Conservation (phyloP, 2,113 vertebrate genomes). For the Piprites chloris region DNA sequence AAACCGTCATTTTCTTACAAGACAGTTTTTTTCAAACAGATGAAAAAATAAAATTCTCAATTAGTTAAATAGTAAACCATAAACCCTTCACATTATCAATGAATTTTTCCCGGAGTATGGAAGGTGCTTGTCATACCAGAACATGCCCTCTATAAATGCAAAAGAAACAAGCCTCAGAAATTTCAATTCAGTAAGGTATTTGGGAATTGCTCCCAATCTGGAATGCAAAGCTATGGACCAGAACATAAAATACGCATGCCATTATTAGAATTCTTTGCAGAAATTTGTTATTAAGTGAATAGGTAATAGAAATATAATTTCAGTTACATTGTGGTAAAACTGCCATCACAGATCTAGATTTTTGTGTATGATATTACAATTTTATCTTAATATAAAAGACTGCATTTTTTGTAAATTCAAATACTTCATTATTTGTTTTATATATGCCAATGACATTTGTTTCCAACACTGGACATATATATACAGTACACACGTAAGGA, state of each 20-base stretch:
- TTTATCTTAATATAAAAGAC: not conserved
- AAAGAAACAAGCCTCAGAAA: constrained; percentile 72
- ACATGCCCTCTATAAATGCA: constrained; percentile 64
- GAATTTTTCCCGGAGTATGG: constrained; percentile 64
- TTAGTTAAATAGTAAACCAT: not conserved
- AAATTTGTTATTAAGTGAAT: not conserved
- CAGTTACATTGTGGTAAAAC: not conserved
- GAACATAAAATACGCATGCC: not conserved
- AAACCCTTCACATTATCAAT: not conserved
- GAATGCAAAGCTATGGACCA: not conserved
- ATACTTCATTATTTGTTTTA: not conserved
- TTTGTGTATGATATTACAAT: not conserved
- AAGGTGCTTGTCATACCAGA: constrained; percentile 67
- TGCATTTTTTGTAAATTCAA: not conserved
- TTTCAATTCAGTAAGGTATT: not conserved
- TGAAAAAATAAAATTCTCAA: not conserved
- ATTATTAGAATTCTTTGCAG: not conserved
- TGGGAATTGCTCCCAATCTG: not conserved
- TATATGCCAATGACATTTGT: not conserved
- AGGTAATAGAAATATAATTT: not conserved
- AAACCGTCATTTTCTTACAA: not conserved
- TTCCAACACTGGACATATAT: not conserved
- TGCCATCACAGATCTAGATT: constrained; percentile 34
- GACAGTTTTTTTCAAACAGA: not conserved
- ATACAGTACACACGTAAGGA: not conserved